Base-by-base conservation (phyloP, 2,113 vertebrate species). In the Romanogobio albipinnatus region DNA sequence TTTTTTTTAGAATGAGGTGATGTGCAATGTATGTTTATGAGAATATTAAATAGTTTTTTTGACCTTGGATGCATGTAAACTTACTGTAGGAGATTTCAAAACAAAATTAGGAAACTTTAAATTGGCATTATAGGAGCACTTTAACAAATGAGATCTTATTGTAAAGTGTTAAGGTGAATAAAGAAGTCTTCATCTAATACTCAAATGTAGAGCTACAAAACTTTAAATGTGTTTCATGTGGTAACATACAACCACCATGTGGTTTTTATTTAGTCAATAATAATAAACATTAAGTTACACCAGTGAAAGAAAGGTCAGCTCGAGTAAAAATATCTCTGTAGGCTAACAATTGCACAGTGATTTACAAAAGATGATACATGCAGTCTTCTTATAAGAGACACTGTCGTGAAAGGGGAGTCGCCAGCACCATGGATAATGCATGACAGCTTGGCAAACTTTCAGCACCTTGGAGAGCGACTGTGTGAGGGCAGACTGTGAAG, bases 391-490 rank as follows among this genome's bases (percentile, higher is more conserved):
- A 29, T 51, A 64, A 26, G 80, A 45, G 62, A 56, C 71, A 61
- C 49, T 66, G n/a, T 71, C 36, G 26, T 77, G 26, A 73, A 77
- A 76, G 58, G 36, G 76, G 68, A 86, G 68, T 33, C 68, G 3
- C 81, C 76, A 74, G 71, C 82, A 81, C 66, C 64, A 71, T 58
- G 24, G 84, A 56, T 78, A 85, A 68, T 47, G 39, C 76, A 61
- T 59, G 75, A 88, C 45, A 61, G 29, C 81, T 62, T 81, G 76
- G 81, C 76, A 83, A 64, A 53, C 49, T 47, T 86, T 86, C 87
- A 88, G 87, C 36, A 88, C 87, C 87, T 45, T 56, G 87, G 87
- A 88, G 26, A 88, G 87, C 84, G 13, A n/a, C 84, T 3, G 80
- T 53, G 17, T 74, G 70, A 43, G 26, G 43, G 26, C 39, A 43